A percentile compares a stretch with the other conserved stretches of the same genome.
Evolutionary conservation across 2,888 invertebrate genomes (phyloP).

Genomic region (Lapara coniferarum): DNA sequence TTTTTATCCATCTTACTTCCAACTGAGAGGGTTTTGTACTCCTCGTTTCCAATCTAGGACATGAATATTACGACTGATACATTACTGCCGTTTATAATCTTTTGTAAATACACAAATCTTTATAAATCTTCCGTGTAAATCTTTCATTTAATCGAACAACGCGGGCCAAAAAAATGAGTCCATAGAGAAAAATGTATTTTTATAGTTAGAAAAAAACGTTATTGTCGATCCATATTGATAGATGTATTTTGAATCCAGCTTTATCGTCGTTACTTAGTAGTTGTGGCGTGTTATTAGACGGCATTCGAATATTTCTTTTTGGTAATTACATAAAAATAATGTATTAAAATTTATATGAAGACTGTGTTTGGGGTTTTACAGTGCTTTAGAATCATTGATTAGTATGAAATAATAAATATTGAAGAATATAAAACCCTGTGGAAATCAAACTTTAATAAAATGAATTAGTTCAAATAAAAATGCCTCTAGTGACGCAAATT

Average conservation of each 20-base stretch:
- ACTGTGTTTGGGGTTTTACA: not conserved
- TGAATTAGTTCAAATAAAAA: not conserved
- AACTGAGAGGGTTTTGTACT: not conserved
- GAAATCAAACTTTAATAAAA: not conserved
- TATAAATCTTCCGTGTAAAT: constrained; percentile 5
- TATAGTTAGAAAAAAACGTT: constrained; percentile 35
- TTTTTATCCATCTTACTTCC: constrained; percentile 8
- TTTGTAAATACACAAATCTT: constrained; percentile 15
- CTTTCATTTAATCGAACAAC: constrained; percentile 28
- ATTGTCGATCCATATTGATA: constrained; percentile 12
- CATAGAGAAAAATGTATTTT: constrained; percentile 47
- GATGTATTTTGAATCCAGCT: constrained; percentile 19
- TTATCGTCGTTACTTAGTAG: constrained; percentile 19
- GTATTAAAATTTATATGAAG: not conserved
- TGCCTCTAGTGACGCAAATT: constrained; percentile 38
- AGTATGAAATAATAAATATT: too few species aligned
- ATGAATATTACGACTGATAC: not conserved
- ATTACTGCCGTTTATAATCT: constrained; percentile 20
- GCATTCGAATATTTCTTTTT: not conserved
- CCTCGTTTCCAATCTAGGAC: not conserved
- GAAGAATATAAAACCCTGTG: too few species aligned
- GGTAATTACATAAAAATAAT: not conserved
- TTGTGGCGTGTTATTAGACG: constrained; percentile 8
- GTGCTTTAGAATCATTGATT: not conserved
- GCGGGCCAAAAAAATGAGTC: constrained; percentile 48